Percentiles rank a stretch among this genome's conserved stretches.
Conservation (phyloP, 1,140 invertebrate genomes). For the Eumaeus atala region DNA sequence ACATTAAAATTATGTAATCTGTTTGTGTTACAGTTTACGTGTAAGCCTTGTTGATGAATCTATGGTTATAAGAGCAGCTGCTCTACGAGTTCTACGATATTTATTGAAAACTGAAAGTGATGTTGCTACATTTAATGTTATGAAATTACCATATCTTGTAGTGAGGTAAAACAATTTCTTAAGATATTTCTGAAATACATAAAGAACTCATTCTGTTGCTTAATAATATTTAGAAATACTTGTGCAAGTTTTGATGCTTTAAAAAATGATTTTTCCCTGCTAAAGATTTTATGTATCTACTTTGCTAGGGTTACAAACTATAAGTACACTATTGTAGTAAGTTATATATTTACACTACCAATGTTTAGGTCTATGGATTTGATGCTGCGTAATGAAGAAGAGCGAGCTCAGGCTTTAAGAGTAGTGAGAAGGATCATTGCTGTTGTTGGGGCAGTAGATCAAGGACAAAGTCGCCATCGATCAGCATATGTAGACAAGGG, state of each 20-base stretch:
- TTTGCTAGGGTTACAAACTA: no score
- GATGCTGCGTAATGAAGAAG: slow-evolving; percentile 87
- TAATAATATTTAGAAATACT: no score
- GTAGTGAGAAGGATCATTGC: slow-evolving; percentile 82
- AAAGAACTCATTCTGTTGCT: no score
- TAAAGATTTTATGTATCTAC: no score
- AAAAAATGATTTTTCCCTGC: no score
- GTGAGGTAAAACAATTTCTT: slow-evolving; percentile 74
- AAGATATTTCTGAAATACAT: neutral
- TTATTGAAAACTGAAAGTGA: slow-evolving; percentile 85
- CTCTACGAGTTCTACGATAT: slow-evolving; percentile 89
- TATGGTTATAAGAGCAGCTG: slow-evolving; percentile 90
- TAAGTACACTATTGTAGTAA: no score
- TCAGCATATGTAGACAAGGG: slow-evolving; percentile 47
- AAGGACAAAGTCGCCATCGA: slow-evolving; percentile 77
- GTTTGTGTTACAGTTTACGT: slow-evolving; percentile 81
- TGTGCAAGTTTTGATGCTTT: no score
- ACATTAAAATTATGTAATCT: neutral
- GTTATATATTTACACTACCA: slow-evolving; percentile 4
- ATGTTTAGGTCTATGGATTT: slow-evolving; percentile 84
- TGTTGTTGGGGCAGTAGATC: slow-evolving; percentile 76
- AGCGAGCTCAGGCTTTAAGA: slow-evolving; percentile 91
- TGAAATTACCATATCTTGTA: slow-evolving; percentile 88
- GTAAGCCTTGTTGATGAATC: slow-evolving; percentile 88
- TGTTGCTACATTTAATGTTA: slow-evolving; percentile 83